Conservation (phyloP, 2,797 vertebrate species). For the Leptoclinus maculatus region DNA sequence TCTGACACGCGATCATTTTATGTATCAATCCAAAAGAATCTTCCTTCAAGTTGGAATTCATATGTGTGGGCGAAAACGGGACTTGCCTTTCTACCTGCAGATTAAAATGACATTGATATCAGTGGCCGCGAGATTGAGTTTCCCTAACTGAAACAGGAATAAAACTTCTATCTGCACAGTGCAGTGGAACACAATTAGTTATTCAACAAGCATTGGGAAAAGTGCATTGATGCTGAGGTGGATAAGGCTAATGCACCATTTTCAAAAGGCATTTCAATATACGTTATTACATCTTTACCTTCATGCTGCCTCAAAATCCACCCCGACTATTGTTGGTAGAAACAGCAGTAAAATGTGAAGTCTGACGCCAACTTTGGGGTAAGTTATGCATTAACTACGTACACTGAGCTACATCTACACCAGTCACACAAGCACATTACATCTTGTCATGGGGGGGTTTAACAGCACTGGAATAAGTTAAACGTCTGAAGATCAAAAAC, state of each 20-base stretch:
- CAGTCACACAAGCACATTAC: slow-evolving; percentile 34
- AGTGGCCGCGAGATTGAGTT: slow-evolving; percentile 48
- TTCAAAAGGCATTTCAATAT: slow-evolving; percentile 62
- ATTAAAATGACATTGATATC: slow-evolving; percentile 67
- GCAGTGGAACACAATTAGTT: slow-evolving; percentile 58
- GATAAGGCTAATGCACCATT: slow-evolving; percentile 56
- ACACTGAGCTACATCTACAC: slow-evolving; percentile 45
- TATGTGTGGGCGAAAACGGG: slow-evolving; percentile 16
- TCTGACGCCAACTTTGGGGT: slow-evolving; percentile 13
- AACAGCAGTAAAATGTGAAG: slow-evolving; percentile 20
- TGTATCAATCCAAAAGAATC: slow-evolving; percentile 67
- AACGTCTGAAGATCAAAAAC: slow-evolving; percentile 33
- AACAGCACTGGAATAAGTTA: slow-evolving; percentile 63
- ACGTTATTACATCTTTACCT: slow-evolving; percentile 32
- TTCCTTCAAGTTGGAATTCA: slow-evolving; percentile 61
- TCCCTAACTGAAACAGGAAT: slow-evolving; percentile 60
- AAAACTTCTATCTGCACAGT: slow-evolving; percentile 48
- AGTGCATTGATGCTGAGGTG: slow-evolving; percentile 45
- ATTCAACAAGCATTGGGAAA: slow-evolving; percentile 59
- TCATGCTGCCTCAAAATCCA: slow-evolving; percentile 46
- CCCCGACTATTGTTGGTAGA: slow-evolving; percentile 20
- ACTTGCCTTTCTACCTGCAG: slow-evolving; percentile 56
- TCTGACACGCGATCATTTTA: slow-evolving; percentile 63
- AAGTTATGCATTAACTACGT: slow-evolving; percentile 7
- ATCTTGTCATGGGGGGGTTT: slow-evolving; percentile 12